Evolutionary conservation across 2,888 invertebrate species (phyloP).

Genomic region (Agriopis aurantiaria): DNA sequence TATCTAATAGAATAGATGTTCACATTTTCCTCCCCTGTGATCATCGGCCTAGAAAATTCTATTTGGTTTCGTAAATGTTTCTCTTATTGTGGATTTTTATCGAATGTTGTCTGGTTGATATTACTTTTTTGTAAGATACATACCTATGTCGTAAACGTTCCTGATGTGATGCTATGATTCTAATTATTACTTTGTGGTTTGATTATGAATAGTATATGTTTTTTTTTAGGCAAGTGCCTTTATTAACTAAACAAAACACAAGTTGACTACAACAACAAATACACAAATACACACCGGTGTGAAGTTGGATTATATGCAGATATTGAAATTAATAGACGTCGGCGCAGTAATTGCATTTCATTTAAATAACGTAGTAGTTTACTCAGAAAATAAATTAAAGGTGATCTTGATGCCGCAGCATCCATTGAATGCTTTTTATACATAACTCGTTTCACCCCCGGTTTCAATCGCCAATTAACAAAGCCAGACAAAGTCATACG

Average conservation of each 20-base stretch:
- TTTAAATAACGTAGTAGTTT: constrained; percentile 20
- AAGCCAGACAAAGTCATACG: no score
- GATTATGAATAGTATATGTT: no score
- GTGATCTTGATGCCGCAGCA: neutral
- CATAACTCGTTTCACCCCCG: no score
- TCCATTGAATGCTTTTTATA: neutral
- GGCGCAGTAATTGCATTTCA: constrained; percentile 30
- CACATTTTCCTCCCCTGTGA: constrained; percentile 30
- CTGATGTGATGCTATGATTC: no score
- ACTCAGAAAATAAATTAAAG: neutral
- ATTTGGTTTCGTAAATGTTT: constrained; percentile 36
- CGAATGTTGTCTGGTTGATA: constrained; percentile 27
- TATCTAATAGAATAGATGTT: constrained; percentile 1
- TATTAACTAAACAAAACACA: no score
- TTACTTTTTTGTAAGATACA: neutral
- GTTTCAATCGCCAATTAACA: no score
- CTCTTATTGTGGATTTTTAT: constrained; percentile 31
- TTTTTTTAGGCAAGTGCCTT: no score
- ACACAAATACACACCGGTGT: no score
- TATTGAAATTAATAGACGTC: constrained; percentile 35
- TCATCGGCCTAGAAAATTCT: constrained; percentile 37
- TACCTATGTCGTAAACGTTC: neutral
- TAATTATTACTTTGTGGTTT: no score
- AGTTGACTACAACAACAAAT: no score
- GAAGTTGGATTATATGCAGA: constrained; percentile 43